Evolutionary conservation across 2,888 invertebrate species (phyloP).

Genomic region (Apamea sordens): DNA sequence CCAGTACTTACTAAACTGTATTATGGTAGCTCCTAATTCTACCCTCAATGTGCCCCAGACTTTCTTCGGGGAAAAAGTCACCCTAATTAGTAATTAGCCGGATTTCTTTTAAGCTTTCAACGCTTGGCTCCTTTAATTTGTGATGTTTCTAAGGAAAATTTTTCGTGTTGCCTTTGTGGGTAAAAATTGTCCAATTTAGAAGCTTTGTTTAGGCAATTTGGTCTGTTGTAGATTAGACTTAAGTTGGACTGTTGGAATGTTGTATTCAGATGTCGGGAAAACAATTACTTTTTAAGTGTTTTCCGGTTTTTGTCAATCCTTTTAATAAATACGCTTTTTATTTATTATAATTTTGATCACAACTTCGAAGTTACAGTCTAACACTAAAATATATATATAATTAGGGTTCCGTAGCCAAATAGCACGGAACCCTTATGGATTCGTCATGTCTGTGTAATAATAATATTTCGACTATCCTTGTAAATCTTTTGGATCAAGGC

Average conservation of each 20-base stretch:
- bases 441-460: no score
- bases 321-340: not conserved
- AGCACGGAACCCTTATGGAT: no score
- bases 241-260: constrained; percentile 7
- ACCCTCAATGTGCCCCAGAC: constrained; percentile 47
- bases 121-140: constrained; percentile 48
- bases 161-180: constrained; percentile 26
- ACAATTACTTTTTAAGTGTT: constrained; percentile 11
- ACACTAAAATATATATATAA: no score
- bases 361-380: no score
- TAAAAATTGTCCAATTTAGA: constrained; percentile 55
- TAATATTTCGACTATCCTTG: not conserved
- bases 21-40: constrained; percentile 52
- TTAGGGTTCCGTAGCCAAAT: no score
- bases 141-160: constrained; percentile 38
- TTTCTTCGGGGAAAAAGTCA: constrained; percentile 57
- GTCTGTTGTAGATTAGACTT: constrained; percentile 26
- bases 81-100: constrained; percentile 66
- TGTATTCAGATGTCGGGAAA: not conserved
- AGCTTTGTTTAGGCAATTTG: constrained; percentile 45
- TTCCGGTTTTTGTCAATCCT: not conserved
- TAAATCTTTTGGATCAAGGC: constrained; percentile 10
- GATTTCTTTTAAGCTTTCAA: constrained; percentile 58
- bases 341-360: no score
- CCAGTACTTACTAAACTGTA: constrained; percentile 49